Conservation (phyloP, 2,888 invertebrate genomes). For the Periphyllus acericola region DNA sequence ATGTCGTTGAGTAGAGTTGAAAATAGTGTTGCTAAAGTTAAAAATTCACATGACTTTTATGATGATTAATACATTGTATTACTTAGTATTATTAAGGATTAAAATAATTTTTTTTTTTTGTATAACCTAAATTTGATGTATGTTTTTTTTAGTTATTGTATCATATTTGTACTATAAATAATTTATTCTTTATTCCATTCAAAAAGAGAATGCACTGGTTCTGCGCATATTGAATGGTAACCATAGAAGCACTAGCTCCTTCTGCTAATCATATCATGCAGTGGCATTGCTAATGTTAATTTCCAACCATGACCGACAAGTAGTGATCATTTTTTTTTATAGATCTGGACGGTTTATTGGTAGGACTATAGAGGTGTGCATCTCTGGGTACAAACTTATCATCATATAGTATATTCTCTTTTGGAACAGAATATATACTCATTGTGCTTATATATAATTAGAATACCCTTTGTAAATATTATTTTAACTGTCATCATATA, state of each 20-base stretch:
- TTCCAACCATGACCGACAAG: too few relatives aligned
- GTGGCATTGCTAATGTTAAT: too few relatives aligned
- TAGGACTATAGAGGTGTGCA: too few relatives aligned
- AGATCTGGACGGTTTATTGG: too few relatives aligned
- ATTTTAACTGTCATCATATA: neutral
- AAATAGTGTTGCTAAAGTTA: conserved; percentile 25
- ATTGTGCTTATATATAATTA: neutral
- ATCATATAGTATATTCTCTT: too few relatives aligned
- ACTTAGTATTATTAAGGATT: neutral
- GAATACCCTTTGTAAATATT: neutral
- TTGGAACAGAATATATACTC: too few relatives aligned
- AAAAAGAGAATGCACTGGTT: too few relatives aligned
- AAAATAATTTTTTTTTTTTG: neutral
- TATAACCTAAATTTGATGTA: neutral
- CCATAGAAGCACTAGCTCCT: too few relatives aligned
- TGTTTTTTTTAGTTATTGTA: neutral
- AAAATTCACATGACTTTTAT: neutral
- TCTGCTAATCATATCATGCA: too few relatives aligned
- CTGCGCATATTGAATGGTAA: too few relatives aligned
- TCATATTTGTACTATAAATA: neutral
- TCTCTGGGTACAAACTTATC: too few relatives aligned
- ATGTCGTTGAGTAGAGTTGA: conserved; percentile 29
- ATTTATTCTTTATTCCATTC: neutral
- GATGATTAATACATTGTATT: conserved; percentile 1
- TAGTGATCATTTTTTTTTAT: too few relatives aligned